Base-by-base conservation (phyloP, 2,797 vertebrate genomes). In the Cynodonichthys magdalenae region DNA sequence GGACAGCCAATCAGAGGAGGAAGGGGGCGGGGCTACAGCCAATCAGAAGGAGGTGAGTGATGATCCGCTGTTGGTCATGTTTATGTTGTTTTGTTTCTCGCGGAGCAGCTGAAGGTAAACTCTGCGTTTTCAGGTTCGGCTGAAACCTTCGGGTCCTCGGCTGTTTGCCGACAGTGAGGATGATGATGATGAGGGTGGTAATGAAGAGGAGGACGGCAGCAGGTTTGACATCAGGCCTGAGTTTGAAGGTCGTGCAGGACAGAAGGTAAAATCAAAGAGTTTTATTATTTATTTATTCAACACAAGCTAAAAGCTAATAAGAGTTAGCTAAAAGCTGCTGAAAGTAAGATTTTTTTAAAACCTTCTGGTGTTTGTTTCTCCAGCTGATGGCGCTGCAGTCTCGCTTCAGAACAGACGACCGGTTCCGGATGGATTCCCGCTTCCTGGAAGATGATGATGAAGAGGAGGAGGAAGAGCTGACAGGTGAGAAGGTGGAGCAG, bases 331-430 rank as follows among this genome's bases (percentile, higher is more conserved):
- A 34, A 54, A 36, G 39, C 39, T 20, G 41, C 15, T 11, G 15
- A 17, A 12, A 20, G 52, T 31, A 10, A 34, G 31, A 8, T 7
- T 24, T 24, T 2, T 2, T 8, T 34, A 34, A 29, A 41, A 28
- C 61, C 56, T 20, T 54, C 7, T 29, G 9, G 17, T 59, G n/a
- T 69, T 29, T 59, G 19, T 66, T 15, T 63, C 31, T 84, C 7
- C 74, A 99, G 97, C 94, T 99, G 70, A 93, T 99, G 95, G 77
- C 78, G 63, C 87, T 99, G 49, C 96, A 99, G 3, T 94, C 95
- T 8, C 93, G 91, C 39, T 98, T 98, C 15, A 95, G 96, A 69
- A 92, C 90, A 0, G 97, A 99, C 45, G 90, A 96, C 15, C 92
- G 97, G 54, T 99, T 99, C 85, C 93, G 92, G 60, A 95, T 99